phyloP scores from a whole-genome alignment of 2,797 vertebrate genomes.

The Oreochromis mossambicus region DNA sequence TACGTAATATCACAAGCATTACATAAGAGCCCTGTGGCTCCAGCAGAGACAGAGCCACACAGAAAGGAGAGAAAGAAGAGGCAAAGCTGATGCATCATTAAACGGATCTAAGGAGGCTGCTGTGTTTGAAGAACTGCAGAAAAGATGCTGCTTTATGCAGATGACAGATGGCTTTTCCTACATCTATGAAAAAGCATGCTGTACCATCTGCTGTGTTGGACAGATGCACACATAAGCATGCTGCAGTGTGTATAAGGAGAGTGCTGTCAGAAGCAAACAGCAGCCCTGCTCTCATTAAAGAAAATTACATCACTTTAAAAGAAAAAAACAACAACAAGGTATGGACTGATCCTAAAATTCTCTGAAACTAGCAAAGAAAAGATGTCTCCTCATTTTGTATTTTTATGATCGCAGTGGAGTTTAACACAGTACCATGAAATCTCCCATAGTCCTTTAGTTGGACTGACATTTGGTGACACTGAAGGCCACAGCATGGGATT shows the following conservation, averaged over 20 bases:
- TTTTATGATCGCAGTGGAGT: not conserved
- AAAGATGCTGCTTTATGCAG: conserved; percentile 36
- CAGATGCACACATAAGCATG: not conserved
- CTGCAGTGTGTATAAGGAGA: not conserved
- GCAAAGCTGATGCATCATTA: conserved; percentile 58
- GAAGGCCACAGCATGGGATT: not conserved
- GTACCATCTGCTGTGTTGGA: conserved; percentile 14
- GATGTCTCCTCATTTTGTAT: not conserved
- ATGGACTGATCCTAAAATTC: not conserved
- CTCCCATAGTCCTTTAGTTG: not conserved
- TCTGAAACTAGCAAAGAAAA: not conserved
- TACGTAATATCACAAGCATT: conserved; percentile 43
- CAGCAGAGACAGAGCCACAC: not conserved
- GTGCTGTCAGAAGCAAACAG: not conserved
- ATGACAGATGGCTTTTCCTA: conserved; percentile 52
- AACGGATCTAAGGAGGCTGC: conserved; percentile 15
- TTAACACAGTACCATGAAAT: not conserved
- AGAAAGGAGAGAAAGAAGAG: conserved; percentile 19
- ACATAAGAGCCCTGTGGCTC: conserved; percentile 30
- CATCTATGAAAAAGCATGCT: conserved; percentile 13
- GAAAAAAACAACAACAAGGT: not conserved
- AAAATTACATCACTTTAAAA: not conserved
- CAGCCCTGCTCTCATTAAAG: not conserved
- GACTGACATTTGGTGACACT: not conserved
- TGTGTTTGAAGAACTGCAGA: conserved; percentile 31